Conservation (phyloP, 1,140 invertebrate genomes). For the Rhagoletis pomonella region DNA sequence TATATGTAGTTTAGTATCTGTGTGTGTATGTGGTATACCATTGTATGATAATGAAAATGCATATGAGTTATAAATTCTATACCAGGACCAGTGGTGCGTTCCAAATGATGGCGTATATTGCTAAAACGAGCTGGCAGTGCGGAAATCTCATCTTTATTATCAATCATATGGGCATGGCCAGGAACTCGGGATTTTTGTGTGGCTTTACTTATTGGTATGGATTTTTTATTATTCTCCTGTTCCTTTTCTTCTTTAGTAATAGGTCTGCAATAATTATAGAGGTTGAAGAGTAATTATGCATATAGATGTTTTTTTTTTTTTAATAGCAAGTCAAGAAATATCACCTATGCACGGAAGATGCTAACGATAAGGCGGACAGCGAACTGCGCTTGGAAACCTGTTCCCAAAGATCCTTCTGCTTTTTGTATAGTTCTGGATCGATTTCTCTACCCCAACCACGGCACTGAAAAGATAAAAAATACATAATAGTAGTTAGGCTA, state of each 20-base stretch:
- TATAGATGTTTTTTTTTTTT: background rate
- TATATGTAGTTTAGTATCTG: background rate
- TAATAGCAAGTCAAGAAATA: background rate
- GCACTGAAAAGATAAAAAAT: constrained; percentile 78
- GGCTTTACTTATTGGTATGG: constrained; percentile 54
- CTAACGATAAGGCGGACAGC: constrained; percentile 90
- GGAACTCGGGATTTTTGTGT: constrained; percentile 67
- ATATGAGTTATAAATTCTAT: constrained; percentile 60
- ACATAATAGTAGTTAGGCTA: no score
- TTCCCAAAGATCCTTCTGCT: constrained; percentile 90
- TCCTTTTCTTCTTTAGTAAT: constrained; percentile 91
- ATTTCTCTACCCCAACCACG: constrained; percentile 92
- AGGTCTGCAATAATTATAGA: constrained; percentile 75
- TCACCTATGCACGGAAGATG: constrained; percentile 87
- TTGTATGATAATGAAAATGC: constrained; percentile 16
- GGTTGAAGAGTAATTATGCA: no score
- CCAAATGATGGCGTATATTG: constrained; percentile 82
- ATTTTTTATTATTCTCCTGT: constrained; percentile 87
- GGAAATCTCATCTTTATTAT: constrained; percentile 74
- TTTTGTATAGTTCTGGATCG: constrained; percentile 86
- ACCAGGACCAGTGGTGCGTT: constrained; percentile 82
- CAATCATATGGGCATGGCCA: constrained; percentile 72
- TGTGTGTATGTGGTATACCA: background rate
- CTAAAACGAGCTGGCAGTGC: constrained; percentile 75
- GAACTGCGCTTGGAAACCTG: constrained; percentile 90